A percentile compares a stretch with the other conserved stretches of the same genome.
phyloP scores from a whole-genome alignment of 2,797 vertebrate species.

The Taeniopygia guttata region DNA sequence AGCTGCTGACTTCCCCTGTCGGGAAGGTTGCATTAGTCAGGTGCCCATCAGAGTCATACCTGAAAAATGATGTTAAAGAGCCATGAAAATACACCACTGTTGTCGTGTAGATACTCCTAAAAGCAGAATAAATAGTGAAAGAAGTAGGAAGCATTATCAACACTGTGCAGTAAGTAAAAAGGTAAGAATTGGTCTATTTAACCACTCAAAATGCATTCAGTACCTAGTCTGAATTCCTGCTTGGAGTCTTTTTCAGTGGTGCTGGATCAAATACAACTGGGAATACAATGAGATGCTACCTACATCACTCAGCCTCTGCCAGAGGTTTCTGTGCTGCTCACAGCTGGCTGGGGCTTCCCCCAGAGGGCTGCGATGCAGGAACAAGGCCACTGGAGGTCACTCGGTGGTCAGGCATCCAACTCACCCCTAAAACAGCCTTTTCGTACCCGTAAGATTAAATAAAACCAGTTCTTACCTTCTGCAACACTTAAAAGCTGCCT shows the following conservation, averaged over 20 bases:
- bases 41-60: slow-evolving; percentile 90
- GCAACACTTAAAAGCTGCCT: background rate
- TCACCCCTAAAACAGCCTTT: background rate
- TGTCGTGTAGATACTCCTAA: background rate
- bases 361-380: background rate
- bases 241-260: background rate
- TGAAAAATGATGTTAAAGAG: slow-evolving; percentile 60
- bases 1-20: slow-evolving; percentile 92
- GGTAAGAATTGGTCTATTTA: background rate
- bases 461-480: background rate
- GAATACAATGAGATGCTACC: background rate
- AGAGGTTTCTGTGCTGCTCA: background rate
- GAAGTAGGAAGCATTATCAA: background rate
- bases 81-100: background rate
- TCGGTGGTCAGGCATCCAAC: background rate
- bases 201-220: background rate
- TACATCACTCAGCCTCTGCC: background rate
- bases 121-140: background rate
- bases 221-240: background rate
- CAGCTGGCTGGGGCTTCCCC: background rate
- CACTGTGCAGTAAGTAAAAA: background rate
- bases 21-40: slow-evolving; percentile 93
- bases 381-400: slow-evolving; percentile 65
- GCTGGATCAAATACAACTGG: background rate
- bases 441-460: background rate